Conservation (phyloP, 2,113 vertebrate species). For the Callithrix jacchus region DNA sequence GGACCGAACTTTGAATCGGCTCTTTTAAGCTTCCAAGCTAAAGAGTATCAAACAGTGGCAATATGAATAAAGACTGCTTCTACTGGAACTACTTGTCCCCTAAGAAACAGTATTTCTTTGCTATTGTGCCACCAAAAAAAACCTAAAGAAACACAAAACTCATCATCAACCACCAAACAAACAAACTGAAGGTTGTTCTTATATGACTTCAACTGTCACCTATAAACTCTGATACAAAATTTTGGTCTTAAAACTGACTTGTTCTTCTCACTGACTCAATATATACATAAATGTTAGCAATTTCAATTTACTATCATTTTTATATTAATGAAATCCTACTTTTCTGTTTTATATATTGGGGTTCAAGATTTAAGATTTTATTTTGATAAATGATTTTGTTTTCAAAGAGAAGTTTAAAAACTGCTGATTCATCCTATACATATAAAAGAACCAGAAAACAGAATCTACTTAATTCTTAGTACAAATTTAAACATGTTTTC, state of each 20-base stretch:
- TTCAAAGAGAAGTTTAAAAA: slow-evolving; percentile 6
- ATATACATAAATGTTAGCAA: background rate
- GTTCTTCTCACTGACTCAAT: slow-evolving; percentile 1
- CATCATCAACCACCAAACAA: background rate
- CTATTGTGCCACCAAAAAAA: background rate
- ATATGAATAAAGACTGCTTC: background rate
- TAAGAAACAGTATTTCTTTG: background rate
- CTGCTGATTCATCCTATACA: background rate
- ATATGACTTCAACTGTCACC: background rate
- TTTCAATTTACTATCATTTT: background rate
- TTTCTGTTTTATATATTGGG: background rate
- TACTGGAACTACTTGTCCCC: background rate
- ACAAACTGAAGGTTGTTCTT: background rate
- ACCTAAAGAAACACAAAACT: background rate
- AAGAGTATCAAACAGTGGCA: background rate
- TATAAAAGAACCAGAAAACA: background rate
- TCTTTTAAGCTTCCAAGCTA: background rate
- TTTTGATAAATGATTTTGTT: background rate
- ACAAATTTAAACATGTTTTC: background rate
- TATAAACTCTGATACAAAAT: background rate
- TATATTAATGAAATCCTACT: background rate
- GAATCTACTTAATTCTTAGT: background rate
- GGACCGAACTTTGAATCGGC: background rate
- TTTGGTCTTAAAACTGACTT: slow-evolving; percentile 3
- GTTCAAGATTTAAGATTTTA: slow-evolving; percentile 11